Base-by-base conservation (phyloP, 1,140 invertebrate species). In the Trichogramma pretiosum region DNA sequence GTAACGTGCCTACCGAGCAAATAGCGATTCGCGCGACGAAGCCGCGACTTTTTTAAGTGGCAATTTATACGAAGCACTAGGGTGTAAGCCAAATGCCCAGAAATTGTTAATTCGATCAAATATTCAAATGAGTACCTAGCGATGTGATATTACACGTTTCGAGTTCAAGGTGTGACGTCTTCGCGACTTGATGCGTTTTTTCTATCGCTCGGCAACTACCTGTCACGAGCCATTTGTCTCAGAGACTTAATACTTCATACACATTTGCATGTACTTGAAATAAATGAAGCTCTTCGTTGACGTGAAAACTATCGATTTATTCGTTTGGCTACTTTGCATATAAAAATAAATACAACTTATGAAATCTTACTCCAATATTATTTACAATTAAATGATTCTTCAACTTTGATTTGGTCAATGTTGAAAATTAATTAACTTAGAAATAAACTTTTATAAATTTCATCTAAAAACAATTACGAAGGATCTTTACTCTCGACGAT, bases 91-190 rank as follows among this genome's bases (percentile, higher is more conserved):
- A 57, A 56, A 62, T 55, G n/a, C n/a, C n/a, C n/a, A n/a, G n/a
- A n/a, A n/a, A n/a, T n/a, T n/a, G n/a, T n/a, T n/a, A n/a, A 65
- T 64, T 57, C 46, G 59, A 68, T 68, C 59, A 64, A 41, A 58
- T 63, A 68, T 65, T 56, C 54, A 62, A 64, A 64, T 65, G 18
- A 50, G 42, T 18, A 11, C 41, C 46, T 46, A n/a, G n/a, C n/a
- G n/a, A n/a, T n/a, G n/a, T 14, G 41, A 32, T 9, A 43, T 50
- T 46, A 48, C 14, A 36, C 50, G 40, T 17, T 34, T 14, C 17
- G 19, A 51, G 36, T 53, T 54, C 48, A 45, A 43, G 46, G 38
- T 23, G 8, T 18, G 19, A 47, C 23, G 32, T 10, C 17, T 35
- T 14, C 35, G 17, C 14, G 30, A 43, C 34, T 46, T 50, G 11